A percentile compares a stretch with the other conserved stretches of the same genome.
phyloP scores from a whole-genome alignment of 2,113 vertebrate species.

The Cricetomys ansorgei region DNA sequence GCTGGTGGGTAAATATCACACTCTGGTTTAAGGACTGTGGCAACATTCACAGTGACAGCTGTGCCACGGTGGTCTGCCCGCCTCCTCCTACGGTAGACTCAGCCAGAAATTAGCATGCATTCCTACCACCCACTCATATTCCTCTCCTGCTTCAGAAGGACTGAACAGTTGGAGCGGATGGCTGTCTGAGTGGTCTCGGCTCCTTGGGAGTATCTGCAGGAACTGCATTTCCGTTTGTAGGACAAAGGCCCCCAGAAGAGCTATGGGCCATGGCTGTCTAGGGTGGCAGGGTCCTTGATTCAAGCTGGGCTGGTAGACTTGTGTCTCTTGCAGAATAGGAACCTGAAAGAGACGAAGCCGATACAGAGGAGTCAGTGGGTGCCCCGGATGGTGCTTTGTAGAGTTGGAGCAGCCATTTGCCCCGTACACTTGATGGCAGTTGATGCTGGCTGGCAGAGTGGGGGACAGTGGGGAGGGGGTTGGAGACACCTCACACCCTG shows the following conservation, averaged over 20 bases:
- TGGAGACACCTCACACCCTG: background rate
- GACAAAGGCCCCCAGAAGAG: background rate
- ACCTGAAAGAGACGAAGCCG: background rate
- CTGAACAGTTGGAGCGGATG: accelerated
- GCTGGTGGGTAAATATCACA: slow-evolving; percentile 86
- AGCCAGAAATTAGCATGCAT: background rate
- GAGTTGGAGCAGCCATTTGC: background rate
- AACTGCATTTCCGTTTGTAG: background rate
- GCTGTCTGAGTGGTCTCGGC: background rate
- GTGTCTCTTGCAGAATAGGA: background rate
- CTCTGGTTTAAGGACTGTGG: slow-evolving; percentile 80
- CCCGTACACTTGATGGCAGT: background rate
- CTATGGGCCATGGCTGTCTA: background rate
- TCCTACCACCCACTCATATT: background rate
- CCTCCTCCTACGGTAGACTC: background rate
- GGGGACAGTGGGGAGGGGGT: background rate
- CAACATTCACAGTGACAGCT: background rate
- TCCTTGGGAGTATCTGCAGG: too few species aligned
- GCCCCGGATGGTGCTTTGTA: too few species aligned
- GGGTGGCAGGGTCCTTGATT: too few species aligned
- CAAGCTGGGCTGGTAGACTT: background rate
- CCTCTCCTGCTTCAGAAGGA: background rate
- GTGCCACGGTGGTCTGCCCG: background rate
- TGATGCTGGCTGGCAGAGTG: background rate
- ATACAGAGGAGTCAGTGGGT: accelerated